Evolutionary conservation across 1,140 invertebrate species (phyloP).

Genomic region (Drosophila tristis): DNA sequence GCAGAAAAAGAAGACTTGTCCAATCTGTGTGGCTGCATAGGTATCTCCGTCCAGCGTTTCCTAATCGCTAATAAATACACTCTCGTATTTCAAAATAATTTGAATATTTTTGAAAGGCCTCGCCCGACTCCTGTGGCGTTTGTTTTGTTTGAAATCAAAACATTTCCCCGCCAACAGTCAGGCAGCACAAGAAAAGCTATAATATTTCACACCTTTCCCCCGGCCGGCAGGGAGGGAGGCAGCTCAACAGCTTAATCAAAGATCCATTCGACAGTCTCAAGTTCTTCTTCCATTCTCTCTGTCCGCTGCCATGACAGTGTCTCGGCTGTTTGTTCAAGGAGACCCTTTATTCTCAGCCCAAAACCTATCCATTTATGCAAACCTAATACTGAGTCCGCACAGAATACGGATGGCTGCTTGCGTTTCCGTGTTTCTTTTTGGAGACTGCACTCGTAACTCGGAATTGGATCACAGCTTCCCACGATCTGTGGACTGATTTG

Average conservation of each 20-base stretch:
- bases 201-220: slow-evolving; percentile 50
- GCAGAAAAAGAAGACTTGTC: not conserved
- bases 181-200: slow-evolving; percentile 26
- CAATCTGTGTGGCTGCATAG: slow-evolving; percentile 38
- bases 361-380: slow-evolving; percentile 44
- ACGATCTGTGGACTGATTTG: slow-evolving; percentile 46
- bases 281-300: no score
- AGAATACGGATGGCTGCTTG: not conserved
- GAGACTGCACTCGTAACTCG: slow-evolving; percentile 13
- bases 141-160: slow-evolving; percentile 79
- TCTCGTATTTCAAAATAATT: slow-evolving; percentile 79
- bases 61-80: slow-evolving; percentile 81
- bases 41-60: not conserved
- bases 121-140: slow-evolving; percentile 59
- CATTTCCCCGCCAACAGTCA: slow-evolving; percentile 56
- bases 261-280: slow-evolving; percentile 11
- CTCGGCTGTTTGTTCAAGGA: slow-evolving; percentile 8
- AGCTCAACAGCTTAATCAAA: slow-evolving; percentile 56
- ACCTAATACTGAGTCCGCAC: slow-evolving; percentile 22
- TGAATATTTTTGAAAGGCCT: slow-evolving; percentile 73
- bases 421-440: not conserved
- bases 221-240: not conserved
- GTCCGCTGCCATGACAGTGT: not conserved
- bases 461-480: slow-evolving; percentile 39
- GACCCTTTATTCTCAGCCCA: slow-evolving; percentile 12